Evolutionary conservation across 1,140 invertebrate species (phyloP).

Genomic region (Mylabris phalerata): DNA sequence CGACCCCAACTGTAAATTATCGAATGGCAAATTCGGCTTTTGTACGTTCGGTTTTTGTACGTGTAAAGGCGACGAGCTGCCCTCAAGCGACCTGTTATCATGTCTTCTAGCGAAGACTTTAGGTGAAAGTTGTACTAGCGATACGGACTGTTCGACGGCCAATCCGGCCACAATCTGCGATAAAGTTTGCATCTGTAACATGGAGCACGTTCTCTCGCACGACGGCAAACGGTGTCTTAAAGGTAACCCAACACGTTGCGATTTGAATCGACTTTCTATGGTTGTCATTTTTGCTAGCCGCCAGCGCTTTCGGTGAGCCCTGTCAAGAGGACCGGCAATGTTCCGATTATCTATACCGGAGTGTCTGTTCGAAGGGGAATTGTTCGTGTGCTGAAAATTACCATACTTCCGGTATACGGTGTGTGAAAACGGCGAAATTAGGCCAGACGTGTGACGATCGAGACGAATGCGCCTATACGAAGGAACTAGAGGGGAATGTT

Average conservation of each 20-base stretch:
- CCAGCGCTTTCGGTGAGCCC: conserved; percentile 21
- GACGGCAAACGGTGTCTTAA: conserved; percentile 21
- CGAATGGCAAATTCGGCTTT: conserved; percentile 20
- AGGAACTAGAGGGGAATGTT: conserved; percentile 1
- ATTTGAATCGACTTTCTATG: no score
- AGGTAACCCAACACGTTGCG: conserved; percentile 10
- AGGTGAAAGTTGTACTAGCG: conserved; percentile 19
- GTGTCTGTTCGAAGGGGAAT: conserved; percentile 16
- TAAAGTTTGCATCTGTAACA: conserved; percentile 20
- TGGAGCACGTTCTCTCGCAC: conserved; percentile 19
- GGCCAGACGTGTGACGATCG: conserved; percentile 13
- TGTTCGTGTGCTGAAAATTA: conserved; percentile 20
- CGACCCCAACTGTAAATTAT: conserved; percentile 20
- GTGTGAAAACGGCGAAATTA: conserved; percentile 11
- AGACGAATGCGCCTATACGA: conserved; percentile 2
- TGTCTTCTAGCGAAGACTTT: conserved; percentile 18
- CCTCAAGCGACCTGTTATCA: conserved; percentile 12
- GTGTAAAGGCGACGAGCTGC: conserved; percentile 12
- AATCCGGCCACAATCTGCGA: conserved; percentile 14
- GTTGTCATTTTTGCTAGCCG: conserved; percentile 17
- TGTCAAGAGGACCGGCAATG: conserved; percentile 27
- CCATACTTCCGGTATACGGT: conserved; percentile 16
- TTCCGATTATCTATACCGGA: conserved; percentile 19
- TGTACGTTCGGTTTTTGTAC: conserved; percentile 19
- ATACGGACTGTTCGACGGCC: conserved; percentile 18